Evolutionary conservation across 2,797 vertebrate genomes (phyloP).

Genomic region (Streptopelia turtur): DNA sequence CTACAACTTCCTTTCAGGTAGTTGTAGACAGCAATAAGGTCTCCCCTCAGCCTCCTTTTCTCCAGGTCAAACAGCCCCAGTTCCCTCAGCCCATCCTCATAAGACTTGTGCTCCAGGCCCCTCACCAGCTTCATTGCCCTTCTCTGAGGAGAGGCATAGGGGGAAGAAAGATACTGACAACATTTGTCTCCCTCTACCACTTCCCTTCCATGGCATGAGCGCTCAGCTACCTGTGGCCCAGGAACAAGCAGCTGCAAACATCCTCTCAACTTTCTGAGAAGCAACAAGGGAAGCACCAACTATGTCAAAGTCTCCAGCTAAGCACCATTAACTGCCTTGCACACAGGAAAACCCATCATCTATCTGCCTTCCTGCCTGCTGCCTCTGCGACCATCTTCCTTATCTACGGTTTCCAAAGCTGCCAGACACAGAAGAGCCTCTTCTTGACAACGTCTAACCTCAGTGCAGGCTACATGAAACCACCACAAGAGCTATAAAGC

Average conservation of each 20-base stretch:
- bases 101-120: too few relatives aligned
- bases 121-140: too few relatives aligned
- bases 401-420: neutral
- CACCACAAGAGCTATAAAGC: neutral
- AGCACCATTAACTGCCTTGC: neutral
- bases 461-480: neutral
- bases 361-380: neutral
- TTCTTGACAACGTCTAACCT: neutral
- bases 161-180: neutral
- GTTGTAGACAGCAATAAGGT: too few relatives aligned
- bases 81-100: too few relatives aligned
- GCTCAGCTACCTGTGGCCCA: neutral
- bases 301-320: neutral
- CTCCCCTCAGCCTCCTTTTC: too few relatives aligned
- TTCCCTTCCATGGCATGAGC: neutral
- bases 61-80: too few relatives aligned
- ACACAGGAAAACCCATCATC: neutral
- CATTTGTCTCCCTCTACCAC: neutral
- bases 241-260: neutral
- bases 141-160: neutral
- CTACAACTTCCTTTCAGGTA: too few relatives aligned
- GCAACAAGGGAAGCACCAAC: neutral
- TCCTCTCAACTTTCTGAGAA: neutral
- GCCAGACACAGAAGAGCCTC: neutral
- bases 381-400: neutral